These are phyloP conservation scores for Thunnus thynnus DNA, from an alignment of 2,113 vertebrate genomes.

Conservation along the genomic window DNA sequence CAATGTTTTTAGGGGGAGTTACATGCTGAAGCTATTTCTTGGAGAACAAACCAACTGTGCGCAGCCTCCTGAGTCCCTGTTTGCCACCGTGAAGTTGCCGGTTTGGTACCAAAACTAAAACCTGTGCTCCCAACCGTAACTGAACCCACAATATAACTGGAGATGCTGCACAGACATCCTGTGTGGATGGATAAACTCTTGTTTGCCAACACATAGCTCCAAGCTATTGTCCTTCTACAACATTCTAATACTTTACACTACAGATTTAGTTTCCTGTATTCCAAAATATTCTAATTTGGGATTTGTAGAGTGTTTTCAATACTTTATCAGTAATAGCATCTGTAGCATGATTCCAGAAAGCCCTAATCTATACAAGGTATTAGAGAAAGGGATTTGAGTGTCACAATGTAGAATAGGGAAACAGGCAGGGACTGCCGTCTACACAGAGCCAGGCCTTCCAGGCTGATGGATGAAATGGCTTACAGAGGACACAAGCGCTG, in stretches of 20 bases:
- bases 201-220: neutral
- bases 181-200: neutral
- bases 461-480: constrained; percentile 77
- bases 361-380: constrained; percentile 25
- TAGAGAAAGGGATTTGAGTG: constrained; percentile 47
- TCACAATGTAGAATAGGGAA: constrained; percentile 57
- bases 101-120: neutral
- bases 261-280: neutral
- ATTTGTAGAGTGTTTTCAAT: neutral
- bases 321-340: constrained; percentile 12
- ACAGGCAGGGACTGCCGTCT: constrained; percentile 33
- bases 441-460: constrained; percentile 50
- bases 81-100: neutral
- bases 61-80: neutral
- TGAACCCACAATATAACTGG: neutral
- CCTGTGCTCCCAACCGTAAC: neutral
- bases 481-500: constrained; percentile 73
- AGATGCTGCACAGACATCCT: neutral
- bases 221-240: neutral
- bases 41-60: neutral
- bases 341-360: constrained; percentile 19
- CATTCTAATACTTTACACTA: neutral
- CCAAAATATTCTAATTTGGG: neutral
- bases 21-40: neutral
- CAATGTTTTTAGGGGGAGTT: too few relatives aligned